Evolutionary conservation across 2,888 invertebrate species (phyloP).

Genomic region (Rotaria magnacalcarata): DNA sequence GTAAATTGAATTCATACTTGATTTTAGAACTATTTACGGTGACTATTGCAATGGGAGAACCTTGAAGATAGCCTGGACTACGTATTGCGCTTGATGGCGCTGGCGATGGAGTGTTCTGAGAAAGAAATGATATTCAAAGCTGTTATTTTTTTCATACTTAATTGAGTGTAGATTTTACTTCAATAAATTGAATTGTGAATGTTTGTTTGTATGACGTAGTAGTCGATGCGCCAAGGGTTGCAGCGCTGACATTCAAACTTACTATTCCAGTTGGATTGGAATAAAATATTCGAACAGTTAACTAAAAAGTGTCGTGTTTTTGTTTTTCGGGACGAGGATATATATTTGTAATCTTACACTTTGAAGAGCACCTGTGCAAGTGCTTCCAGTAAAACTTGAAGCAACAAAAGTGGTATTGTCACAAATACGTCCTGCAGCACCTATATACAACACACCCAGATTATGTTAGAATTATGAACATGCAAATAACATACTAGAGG

Average conservation of each 20-base stretch:
- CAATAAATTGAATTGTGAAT: not conserved
- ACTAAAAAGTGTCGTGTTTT: not conserved
- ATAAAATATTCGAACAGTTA: not conserved
- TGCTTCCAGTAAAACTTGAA: not conserved
- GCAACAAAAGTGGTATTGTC: not conserved
- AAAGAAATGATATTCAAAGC: not conserved
- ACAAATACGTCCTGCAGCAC: not conserved
- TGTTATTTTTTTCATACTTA: not conserved
- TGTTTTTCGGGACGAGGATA: not conserved
- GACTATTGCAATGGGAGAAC: not conserved
- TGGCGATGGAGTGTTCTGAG: not conserved
- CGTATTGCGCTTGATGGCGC: not conserved
- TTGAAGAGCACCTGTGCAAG: not conserved
- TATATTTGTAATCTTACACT: not conserved
- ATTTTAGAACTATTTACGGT: not conserved
- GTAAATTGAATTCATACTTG: not conserved
- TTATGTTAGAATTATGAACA: not conserved
- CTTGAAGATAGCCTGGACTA: not conserved
- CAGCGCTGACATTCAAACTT: not conserved
- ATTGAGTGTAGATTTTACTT: not conserved
- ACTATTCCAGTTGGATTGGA: not conserved
- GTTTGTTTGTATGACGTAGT: not conserved
- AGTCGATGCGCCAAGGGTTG: fast-evolving
- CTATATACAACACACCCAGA: not conserved
- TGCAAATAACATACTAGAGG: not conserved